Evolutionary conservation across 1,140 invertebrate genomes (phyloP).

Genomic region (Pogonomyrmex barbatus): DNA sequence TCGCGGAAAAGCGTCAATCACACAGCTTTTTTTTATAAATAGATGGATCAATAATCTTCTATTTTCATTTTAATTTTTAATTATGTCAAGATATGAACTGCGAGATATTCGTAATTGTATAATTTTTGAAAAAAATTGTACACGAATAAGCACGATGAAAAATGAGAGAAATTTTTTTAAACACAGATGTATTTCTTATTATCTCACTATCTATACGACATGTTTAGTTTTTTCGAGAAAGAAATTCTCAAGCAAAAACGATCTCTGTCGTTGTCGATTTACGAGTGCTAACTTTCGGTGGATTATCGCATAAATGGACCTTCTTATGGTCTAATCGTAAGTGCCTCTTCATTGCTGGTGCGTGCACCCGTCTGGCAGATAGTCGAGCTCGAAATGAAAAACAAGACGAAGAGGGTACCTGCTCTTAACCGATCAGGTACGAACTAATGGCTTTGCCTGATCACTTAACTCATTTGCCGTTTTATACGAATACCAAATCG

Average conservation of each 20-base stretch:
- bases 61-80: background rate
- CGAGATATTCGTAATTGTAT: background rate
- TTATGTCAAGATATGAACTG: background rate
- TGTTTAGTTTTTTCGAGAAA: slow-evolving; percentile 50
- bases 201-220: background rate
- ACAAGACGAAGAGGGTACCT: slow-evolving; percentile 33
- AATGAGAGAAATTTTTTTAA: background rate
- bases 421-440: slow-evolving; percentile 69
- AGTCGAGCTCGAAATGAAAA: slow-evolving; percentile 58
- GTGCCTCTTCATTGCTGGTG: slow-evolving; percentile 74
- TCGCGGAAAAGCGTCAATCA: too few species aligned
- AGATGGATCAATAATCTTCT: background rate
- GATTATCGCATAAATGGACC: slow-evolving; percentile 69
- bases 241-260: slow-evolving; percentile 52
- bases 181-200: slow-evolving; percentile 21
- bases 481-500: slow-evolving; percentile 32
- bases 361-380: slow-evolving; percentile 69
- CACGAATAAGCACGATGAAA: background rate
- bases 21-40: too few species aligned
- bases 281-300: slow-evolving; percentile 72
- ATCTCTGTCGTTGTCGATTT: slow-evolving; percentile 61
- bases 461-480: slow-evolving; percentile 49
- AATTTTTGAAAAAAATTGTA: background rate
- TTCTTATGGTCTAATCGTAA: slow-evolving; percentile 70
- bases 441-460: slow-evolving; percentile 65